Conservation (phyloP, 2,888 invertebrate genomes). For the Xanthorhoe spadicearia region DNA sequence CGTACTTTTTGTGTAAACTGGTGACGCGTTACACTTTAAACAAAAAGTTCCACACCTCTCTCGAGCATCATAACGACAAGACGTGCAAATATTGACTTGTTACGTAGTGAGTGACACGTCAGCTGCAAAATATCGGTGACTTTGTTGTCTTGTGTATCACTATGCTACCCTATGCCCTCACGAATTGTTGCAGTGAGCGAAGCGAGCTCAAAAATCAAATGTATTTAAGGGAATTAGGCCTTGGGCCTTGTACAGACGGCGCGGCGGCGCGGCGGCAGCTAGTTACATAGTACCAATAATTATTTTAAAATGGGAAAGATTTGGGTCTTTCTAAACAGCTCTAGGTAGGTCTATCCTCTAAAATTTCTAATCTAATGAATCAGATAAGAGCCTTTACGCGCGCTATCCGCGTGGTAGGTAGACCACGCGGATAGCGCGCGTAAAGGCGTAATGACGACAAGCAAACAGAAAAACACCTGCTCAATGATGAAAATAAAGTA, state of each 20-base stretch:
- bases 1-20: constrained; percentile 28
- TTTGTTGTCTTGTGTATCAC: no score
- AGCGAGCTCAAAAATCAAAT: neutral
- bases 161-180: no score
- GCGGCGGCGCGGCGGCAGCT: no score
- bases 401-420: no score
- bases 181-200: neutral
- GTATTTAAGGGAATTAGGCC: neutral
- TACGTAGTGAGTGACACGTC: constrained; percentile 59
- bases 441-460: neutral
- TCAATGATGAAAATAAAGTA: constrained; percentile 11
- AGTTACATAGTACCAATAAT: no score
- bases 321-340: no score
- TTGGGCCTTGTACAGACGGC: no score
- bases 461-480: constrained; percentile 6
- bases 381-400: no score
- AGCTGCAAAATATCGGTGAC: constrained; percentile 11
- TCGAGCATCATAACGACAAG: constrained; percentile 56
- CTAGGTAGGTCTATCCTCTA: no score
- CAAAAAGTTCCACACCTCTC: constrained; percentile 78
- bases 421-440: neutral
- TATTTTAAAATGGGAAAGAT: no score
- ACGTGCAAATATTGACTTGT: constrained; percentile 66
- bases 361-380: no score
- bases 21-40: constrained; percentile 61